Conservation (phyloP, 1,140 invertebrate species). For the Lethrus apterus region DNA sequence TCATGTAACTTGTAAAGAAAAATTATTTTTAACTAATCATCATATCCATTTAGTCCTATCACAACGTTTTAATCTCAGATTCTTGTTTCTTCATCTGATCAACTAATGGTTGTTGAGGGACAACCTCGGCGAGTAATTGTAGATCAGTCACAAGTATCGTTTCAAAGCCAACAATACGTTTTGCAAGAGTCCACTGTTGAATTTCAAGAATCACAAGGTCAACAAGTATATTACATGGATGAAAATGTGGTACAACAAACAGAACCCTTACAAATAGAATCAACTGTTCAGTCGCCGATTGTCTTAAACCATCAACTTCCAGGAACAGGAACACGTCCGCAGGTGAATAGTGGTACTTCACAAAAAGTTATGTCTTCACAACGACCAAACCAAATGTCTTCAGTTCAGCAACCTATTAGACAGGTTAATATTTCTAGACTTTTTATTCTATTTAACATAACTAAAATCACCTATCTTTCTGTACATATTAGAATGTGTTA, state of each 20-base stretch:
- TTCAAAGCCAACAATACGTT: slow-evolving; percentile 21
- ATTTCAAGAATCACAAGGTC: slow-evolving; percentile 16
- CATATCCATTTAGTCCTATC: too few species aligned
- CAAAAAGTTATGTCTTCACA: slow-evolving; percentile 8
- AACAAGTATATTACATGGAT: slow-evolving; percentile 22
- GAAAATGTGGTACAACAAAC: slow-evolving; percentile 8
- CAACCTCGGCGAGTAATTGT: slow-evolving; percentile 25
- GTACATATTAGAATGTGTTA: too few species aligned
- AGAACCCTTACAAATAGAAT: slow-evolving; percentile 5
- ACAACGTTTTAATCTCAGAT: too few species aligned
- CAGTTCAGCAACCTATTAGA: slow-evolving; percentile 1
- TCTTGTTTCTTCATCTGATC: slow-evolving; percentile 28
- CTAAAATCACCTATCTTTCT: too few species aligned
- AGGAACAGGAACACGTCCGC: background rate
- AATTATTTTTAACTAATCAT: too few species aligned
- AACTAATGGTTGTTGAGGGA: slow-evolving; percentile 29
- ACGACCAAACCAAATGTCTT: background rate
- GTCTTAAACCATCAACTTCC: slow-evolving; percentile 29
- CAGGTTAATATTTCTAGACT: slow-evolving; percentile 9
- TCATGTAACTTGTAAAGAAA: background rate
- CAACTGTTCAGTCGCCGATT: slow-evolving; percentile 20
- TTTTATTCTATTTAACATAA: background rate
- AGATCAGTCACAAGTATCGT: slow-evolving; percentile 24
- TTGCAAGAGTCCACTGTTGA: slow-evolving; percentile 20
- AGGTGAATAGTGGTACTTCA: background rate